These are phyloP conservation scores for Ochlodes sylvanus DNA, from an alignment of 2,888 invertebrate species.

Conservation along the genomic window DNA sequence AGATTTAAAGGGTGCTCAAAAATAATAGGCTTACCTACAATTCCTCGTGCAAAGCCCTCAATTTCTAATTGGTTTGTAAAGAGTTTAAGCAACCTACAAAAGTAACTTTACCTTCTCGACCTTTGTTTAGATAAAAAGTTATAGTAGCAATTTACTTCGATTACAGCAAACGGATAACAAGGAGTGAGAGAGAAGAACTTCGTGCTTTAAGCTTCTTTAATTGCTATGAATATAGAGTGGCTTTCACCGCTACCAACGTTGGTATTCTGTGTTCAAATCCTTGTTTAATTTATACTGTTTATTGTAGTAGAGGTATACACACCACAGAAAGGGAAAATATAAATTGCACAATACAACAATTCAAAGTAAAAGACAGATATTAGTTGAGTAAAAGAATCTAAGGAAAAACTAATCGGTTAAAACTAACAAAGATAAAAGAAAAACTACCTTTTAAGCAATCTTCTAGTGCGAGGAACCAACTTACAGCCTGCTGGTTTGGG, in stretches of 20 bases:
- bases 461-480: too few relatives aligned
- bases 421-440: too few relatives aligned
- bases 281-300: slow-evolving; percentile 15
- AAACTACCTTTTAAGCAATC: too few relatives aligned
- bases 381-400: too few relatives aligned
- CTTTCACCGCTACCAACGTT: slow-evolving; percentile 1
- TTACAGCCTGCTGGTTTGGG: too few relatives aligned
- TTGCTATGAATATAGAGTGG: slow-evolving; percentile 32
- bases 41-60: background rate
- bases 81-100: slow-evolving; percentile 25
- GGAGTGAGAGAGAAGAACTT: slow-evolving; percentile 12
- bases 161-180: slow-evolving; percentile 29
- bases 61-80: slow-evolving; percentile 27
- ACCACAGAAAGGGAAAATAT: too few relatives aligned
- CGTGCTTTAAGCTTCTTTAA: slow-evolving; percentile 26
- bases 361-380: too few relatives aligned
- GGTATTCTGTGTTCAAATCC: slow-evolving; percentile 2
- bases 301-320: too few relatives aligned
- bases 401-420: too few relatives aligned
- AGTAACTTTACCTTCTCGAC: slow-evolving; percentile 31
- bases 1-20: too few relatives aligned
- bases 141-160: slow-evolving; percentile 39
- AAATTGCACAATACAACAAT: too few relatives aligned
- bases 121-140: slow-evolving; percentile 37
- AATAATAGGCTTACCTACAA: background rate